A percentile compares a stretch with the other conserved stretches of the same genome.
phyloP scores from a whole-genome alignment of 2,888 invertebrate genomes.

The Cyclophora punctaria region DNA sequence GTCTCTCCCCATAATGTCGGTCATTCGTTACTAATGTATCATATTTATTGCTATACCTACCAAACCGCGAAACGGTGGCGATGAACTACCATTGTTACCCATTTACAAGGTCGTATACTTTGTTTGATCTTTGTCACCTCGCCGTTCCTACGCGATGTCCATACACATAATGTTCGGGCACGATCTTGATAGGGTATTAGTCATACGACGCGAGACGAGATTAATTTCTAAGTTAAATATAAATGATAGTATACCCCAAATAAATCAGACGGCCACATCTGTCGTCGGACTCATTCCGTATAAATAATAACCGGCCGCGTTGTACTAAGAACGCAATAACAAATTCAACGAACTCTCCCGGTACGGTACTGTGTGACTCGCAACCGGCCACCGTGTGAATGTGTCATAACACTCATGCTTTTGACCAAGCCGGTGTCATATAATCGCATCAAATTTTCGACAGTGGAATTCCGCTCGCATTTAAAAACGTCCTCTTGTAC shows the following conservation, averaged over 20 bases:
- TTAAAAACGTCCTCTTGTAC: conserved; percentile 38
- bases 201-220: conserved; percentile 29
- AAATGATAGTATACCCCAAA: conserved; percentile 49
- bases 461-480: conserved; percentile 45
- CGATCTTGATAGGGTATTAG: conserved; percentile 29
- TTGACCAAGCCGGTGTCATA: conserved; percentile 58
- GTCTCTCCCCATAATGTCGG: conserved; percentile 71
- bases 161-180: conserved; percentile 10
- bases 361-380: conserved; percentile 70
- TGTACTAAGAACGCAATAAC: conserved; percentile 72
- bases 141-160: conserved; percentile 4
- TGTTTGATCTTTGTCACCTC: conserved; percentile 27
- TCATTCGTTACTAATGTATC: conserved; percentile 69
- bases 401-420: conserved; percentile 54
- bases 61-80: conserved; percentile 49
- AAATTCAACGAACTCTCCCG: conserved; percentile 75
- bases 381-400: conserved; percentile 69
- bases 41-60: conserved; percentile 60
- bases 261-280: conserved; percentile 54
- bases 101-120: conserved; percentile 53
- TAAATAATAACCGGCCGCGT: conserved; percentile 63
- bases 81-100: conserved; percentile 51
- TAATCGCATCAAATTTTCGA: conserved; percentile 58
- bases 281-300: conserved; percentile 54
- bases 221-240: conserved; percentile 33